Evolutionary conservation across 1,140 invertebrate genomes (phyloP), one percentile per base, ranked within the genome.

Genomic region (Brachionus asplanchnoidis): DNA sequence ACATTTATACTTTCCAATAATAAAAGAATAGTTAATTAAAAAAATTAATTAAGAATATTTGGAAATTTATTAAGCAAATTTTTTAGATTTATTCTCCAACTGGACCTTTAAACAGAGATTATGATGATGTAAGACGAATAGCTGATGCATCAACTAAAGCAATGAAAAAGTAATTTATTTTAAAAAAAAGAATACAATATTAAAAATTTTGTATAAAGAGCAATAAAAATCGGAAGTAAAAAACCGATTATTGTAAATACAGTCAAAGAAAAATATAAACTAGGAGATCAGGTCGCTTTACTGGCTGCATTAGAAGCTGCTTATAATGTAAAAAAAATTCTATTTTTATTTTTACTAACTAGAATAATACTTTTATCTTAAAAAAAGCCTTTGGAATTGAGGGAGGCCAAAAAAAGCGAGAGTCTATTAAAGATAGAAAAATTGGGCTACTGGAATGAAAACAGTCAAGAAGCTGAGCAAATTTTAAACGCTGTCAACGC

Each of bases 51-150:
- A 36, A 36, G 7, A 36, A 7, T 36, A 7, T 42, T 20, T 17
- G n/a, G 0, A 44, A 68, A 36, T 32, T 36, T 40, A 17, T 17
- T 28, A 68, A 68, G 14, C 3, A 36, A 42, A 42, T 42, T 56
- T 46, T 50, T 46, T 3, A 75, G 70, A 56, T 84, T 2, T 84
- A 77, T 28, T 75, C 84, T 9, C 68, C 84, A 65, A 84, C 70
- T 23, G 84, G 84, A n/a, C 60, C 66, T 23, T 65, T 84, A n/a
- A 66, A 75, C 28, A 53, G 84, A 40, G 84, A 84, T 20, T 75
- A 20, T 44, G 84, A 84, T 44, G 84, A 84, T 66, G 84, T 77
- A 1, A 66, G 84, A 44, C 68, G 68, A 56, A 40, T 84, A 14
- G 14, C 66, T 23, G 84, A 84, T 6, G 84, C 84, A 20, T 32